Conservation (phyloP, 1,140 invertebrate genomes). For the Cydia splendana region DNA sequence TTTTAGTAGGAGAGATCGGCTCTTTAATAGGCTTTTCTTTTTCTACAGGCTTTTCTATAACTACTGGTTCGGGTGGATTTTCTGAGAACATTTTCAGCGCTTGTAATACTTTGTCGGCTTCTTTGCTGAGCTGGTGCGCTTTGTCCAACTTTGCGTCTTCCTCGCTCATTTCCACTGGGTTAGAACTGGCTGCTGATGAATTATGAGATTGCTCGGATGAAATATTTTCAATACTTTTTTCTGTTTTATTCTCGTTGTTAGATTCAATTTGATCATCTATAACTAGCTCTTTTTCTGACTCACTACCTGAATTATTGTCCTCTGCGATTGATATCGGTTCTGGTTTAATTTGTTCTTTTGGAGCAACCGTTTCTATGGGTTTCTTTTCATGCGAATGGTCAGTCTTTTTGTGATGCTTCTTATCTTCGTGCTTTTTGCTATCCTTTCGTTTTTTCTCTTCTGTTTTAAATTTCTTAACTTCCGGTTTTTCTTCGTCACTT, state of each 20-base stretch:
- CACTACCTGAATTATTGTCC: slow-evolving; percentile 41
- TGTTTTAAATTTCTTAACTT: slow-evolving; percentile 44
- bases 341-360: neutral
- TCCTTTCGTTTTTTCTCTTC: slow-evolving; percentile 43
- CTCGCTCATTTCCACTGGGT: slow-evolving; percentile 32
- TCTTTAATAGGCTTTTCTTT: slow-evolving; percentile 25
- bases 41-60: slow-evolving; percentile 32
- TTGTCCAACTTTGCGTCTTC: slow-evolving; percentile 55
- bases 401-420: slow-evolving; percentile 17
- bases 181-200: slow-evolving; percentile 11
- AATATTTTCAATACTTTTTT: slow-evolving; percentile 14
- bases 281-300: slow-evolving; percentile 52
- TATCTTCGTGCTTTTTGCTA: slow-evolving; percentile 11
- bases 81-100: slow-evolving; percentile 34
- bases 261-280: slow-evolving; percentile 49
- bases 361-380: neutral
- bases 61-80: slow-evolving; percentile 10
- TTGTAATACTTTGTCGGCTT: slow-evolving; percentile 58
- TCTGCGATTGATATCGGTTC: neutral
- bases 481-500: slow-evolving; percentile 52
- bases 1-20: neutral
- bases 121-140: slow-evolving; percentile 65
- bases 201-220: slow-evolving; percentile 34
- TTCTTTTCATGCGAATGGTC: slow-evolving; percentile 20
- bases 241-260: slow-evolving; percentile 34